Percentiles rank a stretch among this genome's conserved stretches.
phyloP scores from a whole-genome alignment of 1,140 invertebrate species.

The Trigoniulus corallinus region DNA sequence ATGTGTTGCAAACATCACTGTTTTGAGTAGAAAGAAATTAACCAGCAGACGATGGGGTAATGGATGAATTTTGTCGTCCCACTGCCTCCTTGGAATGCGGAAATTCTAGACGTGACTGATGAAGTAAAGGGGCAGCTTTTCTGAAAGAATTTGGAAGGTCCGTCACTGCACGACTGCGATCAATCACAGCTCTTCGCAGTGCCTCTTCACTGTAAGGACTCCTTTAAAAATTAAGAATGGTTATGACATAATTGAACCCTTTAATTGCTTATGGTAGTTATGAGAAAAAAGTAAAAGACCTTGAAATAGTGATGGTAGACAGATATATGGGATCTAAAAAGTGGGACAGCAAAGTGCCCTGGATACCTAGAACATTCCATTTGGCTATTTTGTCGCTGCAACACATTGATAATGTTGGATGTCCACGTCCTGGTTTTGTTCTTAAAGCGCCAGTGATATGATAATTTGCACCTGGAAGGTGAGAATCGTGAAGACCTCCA shows the following conservation, averaged over 20 bases:
- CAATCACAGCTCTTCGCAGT: conserved; percentile 41
- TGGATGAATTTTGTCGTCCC: conserved; percentile 12
- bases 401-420: conserved; percentile 70
- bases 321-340: conserved; percentile 56
- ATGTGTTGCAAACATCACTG: conserved; percentile 6
- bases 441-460: conserved; percentile 54
- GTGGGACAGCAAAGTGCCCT: conserved; percentile 54
- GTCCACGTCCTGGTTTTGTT: conserved; percentile 81
- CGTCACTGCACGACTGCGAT: conserved; percentile 11
- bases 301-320: conserved; percentile 47
- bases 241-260: too few relatives aligned
- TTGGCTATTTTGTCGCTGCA: conserved; percentile 86
- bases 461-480: conserved; percentile 30
- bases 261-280: neutral
- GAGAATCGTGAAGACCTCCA: conserved; percentile 23
- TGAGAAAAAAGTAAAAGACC: conserved; percentile 16
- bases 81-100: too few relatives aligned
- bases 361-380: conserved; percentile 67
- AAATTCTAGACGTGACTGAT: conserved; percentile 22
- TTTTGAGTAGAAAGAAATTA: conserved; percentile 5
- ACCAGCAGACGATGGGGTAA: neutral
- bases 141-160: conserved; percentile 13
- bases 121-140: conserved; percentile 18
- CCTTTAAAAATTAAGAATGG: conserved; percentile 7
- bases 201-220: conserved; percentile 42